phyloP scores from a whole-genome alignment of 2,888 invertebrate species.

The Eupithecia insigniata region DNA sequence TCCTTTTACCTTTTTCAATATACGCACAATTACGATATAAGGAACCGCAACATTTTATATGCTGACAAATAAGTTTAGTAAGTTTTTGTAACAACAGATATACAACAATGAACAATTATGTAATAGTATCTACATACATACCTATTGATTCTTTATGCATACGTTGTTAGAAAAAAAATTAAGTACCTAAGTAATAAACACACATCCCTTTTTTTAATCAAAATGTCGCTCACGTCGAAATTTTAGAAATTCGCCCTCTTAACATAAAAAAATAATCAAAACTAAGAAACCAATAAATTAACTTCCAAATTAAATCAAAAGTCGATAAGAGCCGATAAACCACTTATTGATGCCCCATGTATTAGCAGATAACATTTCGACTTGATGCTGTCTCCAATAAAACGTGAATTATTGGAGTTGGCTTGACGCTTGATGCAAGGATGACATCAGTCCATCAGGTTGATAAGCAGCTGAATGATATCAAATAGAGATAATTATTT shows the following conservation, averaged over 20 bases:
- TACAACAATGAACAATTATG: too few species aligned
- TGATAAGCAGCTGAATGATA: slow-evolving; percentile 26
- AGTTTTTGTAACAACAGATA: too few species aligned
- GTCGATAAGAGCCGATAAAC: slow-evolving; percentile 33
- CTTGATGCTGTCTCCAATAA: slow-evolving; percentile 27
- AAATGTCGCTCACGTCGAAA: too few species aligned
- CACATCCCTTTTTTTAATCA: too few species aligned
- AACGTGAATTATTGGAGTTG: slow-evolving; percentile 25
- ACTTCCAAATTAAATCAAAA: slow-evolving; percentile 22
- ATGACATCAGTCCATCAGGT: slow-evolving; percentile 15
- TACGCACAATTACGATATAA: not conserved
- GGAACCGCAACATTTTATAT: not conserved
- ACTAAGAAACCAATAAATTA: slow-evolving; percentile 19
- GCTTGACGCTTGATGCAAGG: slow-evolving; percentile 26
- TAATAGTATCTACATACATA: too few species aligned
- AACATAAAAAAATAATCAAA: not conserved
- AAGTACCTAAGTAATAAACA: too few species aligned
- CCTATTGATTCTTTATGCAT: too few species aligned
- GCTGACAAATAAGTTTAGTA: not conserved
- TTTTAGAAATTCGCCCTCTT: not conserved
- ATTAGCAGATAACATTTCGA: slow-evolving; percentile 28
- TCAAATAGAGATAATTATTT: slow-evolving; percentile 21
- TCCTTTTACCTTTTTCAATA: too few species aligned
- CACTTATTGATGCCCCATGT: slow-evolving; percentile 20
- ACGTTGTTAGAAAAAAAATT: too few species aligned